Conservation (phyloP, 2,888 invertebrate species). For the Neoitamus cyanurus region DNA sequence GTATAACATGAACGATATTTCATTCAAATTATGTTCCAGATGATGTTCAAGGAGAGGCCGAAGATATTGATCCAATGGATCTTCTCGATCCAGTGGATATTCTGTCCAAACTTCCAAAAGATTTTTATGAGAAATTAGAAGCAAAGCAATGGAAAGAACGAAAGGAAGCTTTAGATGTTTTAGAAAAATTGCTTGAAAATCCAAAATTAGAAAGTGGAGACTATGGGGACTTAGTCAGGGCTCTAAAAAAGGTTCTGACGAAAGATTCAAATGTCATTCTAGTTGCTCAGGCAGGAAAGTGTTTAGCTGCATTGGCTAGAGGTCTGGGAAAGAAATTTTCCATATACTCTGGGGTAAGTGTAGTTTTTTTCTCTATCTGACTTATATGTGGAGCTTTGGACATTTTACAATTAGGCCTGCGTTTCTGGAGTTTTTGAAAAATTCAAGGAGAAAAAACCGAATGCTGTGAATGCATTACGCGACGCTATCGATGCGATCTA, state of each 20-base stretch:
- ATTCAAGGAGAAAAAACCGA: constrained; percentile 96
- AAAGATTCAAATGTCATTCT: constrained; percentile 97
- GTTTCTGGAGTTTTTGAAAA: constrained; percentile 88
- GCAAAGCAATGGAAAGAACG: constrained; percentile 97
- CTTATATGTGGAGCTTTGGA: not conserved
- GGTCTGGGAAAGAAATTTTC: constrained; percentile 91
- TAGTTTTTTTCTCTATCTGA: not conserved
- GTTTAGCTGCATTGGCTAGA: constrained; percentile 82
- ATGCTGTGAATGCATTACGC: constrained; percentile 85
- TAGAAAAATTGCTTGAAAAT: constrained; percentile 81
- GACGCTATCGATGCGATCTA: constrained; percentile 93
- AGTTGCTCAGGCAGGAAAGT: constrained; percentile 87
- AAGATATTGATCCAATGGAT: constrained; percentile 89
- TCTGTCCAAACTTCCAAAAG: constrained; percentile 90
- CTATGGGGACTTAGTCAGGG: constrained; percentile 88
- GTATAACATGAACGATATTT: too few species aligned
- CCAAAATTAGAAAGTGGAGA: constrained; percentile 93
- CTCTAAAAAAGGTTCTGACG: constrained; percentile 87
- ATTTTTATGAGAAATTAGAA: constrained; percentile 94
- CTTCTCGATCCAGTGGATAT: constrained; percentile 93
- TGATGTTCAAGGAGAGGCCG: constrained; percentile 67
- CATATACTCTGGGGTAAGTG: constrained; percentile 75
- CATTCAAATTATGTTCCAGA: constrained; percentile 58
- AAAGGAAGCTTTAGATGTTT: constrained; percentile 87
- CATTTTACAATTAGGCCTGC: constrained; percentile 68